Evolutionary conservation across 1,140 invertebrate species (phyloP), one percentile per base, ranked within the genome.

Genomic region (Drosophila nannoptera): DNA sequence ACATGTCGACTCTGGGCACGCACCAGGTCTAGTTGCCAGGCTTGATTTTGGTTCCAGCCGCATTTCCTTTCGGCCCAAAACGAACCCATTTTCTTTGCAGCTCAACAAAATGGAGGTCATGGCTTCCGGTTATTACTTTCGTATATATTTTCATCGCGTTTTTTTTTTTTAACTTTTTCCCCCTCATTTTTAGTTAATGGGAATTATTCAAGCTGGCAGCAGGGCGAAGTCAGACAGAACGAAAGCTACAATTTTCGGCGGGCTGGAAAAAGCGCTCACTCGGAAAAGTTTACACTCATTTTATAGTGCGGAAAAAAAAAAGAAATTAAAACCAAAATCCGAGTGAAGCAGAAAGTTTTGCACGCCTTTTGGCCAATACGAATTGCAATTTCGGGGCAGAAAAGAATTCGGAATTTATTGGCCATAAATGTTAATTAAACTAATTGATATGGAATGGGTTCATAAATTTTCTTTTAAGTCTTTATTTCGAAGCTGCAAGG

Each of bases 171-270:
- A 6, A 33, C n/a, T 31, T 9, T 35, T 56, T 46, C 45, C 11
- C 8, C 11, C 22, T 49, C 42, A 11, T 68, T 70, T 82, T 82
- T 77, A 77, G 78, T 82, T 77, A 81, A 81, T 81, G 74, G 59
- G 78, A 77, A 81, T 77, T 77, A 81, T 77, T 77, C 77, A 66
- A 78, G 75, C 62, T 69, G 60, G 8, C 40, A 78, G 59, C 54
- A 72, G 42, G 55, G 35, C 16, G 5, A 40, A 16, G 22, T 16
- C 43, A 42, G 8, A 33, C 14, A 12, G 38, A 33, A 43, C 40
- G 40, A 42, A 12, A 7, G 5, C 16, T 22, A 22, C 45, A 22
- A 49, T 12, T 31, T 49, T 49, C 46, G 29, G 5, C 9, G 14
- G 9, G 31, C 4, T 6, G 38, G 42, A 42, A 55, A 65, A 48